Base-by-base conservation (phyloP, 1,140 invertebrate species). In the Hyposmocoma kahamanoa region DNA sequence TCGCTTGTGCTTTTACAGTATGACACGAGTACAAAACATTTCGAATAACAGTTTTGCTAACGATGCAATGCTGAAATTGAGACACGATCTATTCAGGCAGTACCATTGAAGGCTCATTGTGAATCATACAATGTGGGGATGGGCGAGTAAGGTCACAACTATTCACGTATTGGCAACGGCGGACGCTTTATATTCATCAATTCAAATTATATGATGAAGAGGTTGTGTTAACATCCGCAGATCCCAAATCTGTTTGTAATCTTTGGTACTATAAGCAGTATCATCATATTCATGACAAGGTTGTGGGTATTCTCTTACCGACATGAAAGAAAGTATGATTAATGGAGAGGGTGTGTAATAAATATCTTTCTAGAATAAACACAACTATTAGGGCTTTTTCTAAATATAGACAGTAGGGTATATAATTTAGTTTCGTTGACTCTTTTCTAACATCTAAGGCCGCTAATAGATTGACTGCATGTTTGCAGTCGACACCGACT, bases 71-170 rank as follows among this genome's bases (percentile, higher is more conserved):
- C 41, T 66, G 55, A 71, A 74, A 73, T 69, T 61, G 57, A 69
- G 53, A 62, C 45, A 56, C 47, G 34, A 36, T 53, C 58, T 59
- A 68, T 72, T 71, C 60, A 72, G 60, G 47, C 42, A 42, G 41
- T 53, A 32, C 59, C 57, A 69, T 69, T 68, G 50, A 59, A 57
- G 41, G 54, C 34, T 59, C 57, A 69, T 69, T 68, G 50, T 61
- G 59, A 64, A 53, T 59, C 58, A 57, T 55, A 75, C 67, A 77
- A 77, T 79, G 64, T 56, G 55, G 59, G 69, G 59, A 72, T 75
- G 71, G 80, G 77, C 59, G 58, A 48, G 67, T 70, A 78, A 81
- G 73, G 79, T 69, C 76, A 67, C 44, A 50, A 45, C 67, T 68
- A 76, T 79, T 76, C 69, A 74, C 50, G 47, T 58, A 54, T 55